Evolutionary conservation across 2,888 invertebrate genomes (phyloP), one percentile per base, ranked within the genome.

Genomic region (Nomada lathburiana): DNA sequence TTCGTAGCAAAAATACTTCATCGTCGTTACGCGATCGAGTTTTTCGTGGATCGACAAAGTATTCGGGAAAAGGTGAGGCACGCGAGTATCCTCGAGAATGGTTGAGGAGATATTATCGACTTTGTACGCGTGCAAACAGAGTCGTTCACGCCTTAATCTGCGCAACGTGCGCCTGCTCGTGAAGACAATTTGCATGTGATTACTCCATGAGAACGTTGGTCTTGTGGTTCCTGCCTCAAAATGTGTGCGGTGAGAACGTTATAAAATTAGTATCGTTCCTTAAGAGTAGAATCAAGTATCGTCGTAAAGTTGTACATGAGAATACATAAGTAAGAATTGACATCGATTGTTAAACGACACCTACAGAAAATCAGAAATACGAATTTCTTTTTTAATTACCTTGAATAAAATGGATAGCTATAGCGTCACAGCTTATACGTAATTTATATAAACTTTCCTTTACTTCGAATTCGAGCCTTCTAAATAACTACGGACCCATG

Each of bases 181-280:
- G 57, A 79, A 79, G n/a, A 76, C 60, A 79, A 87, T 87, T 81
- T 87, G 77, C 81, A 83, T 81, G 73, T 65, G 50, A 70, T 80
- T 73, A 71, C 68, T 57, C 23, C 18, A 2, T 10, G 2, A 57
- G 2, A n/a, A 16, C 55, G 53, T 13, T 23, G 20, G 53, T 67
- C 55, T 75, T 53, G 20, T 52, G 1, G 42, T 42, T 23, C 23
- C 23, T 18, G 36, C 16, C 26, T 11, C 20, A 36, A 70, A 29
- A 62, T 36, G 10, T 20, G 23, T 1, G 36, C 7, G 36, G 9
- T 36, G 36, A 36, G 7, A 36, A 36, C 36, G 36, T 36, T 7
- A 7, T 5, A 7, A 36, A 36, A 36, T 36, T 36, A 36, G 36
- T 1, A 36, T 7, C 36, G 9, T 36, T 36, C 36, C 36, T 36